Conservation (phyloP, 2,888 invertebrate species). For the Tenthredo scrophulariae region DNA sequence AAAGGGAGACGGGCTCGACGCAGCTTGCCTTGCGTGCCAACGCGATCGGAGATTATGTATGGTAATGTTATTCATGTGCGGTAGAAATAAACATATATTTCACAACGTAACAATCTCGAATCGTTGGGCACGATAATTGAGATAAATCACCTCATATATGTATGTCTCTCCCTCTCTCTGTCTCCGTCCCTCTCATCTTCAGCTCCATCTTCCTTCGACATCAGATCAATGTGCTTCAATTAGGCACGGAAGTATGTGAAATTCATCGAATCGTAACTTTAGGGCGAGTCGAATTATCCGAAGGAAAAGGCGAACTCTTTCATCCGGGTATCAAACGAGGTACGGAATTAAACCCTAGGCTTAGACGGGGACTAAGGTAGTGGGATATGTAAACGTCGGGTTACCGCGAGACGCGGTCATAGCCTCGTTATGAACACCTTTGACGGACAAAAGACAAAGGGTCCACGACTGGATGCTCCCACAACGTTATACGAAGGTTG, state of each 20-base stretch:
- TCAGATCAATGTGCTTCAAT: background rate
- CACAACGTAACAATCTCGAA: slow-evolving; percentile 40
- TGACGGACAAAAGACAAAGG: slow-evolving; percentile 28
- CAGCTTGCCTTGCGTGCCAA: slow-evolving; percentile 5
- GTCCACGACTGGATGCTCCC: slow-evolving; percentile 25
- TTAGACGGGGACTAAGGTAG: background rate
- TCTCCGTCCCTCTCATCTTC: background rate
- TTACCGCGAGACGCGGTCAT: background rate
- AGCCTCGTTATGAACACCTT: slow-evolving; percentile 43
- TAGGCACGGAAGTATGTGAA: background rate
- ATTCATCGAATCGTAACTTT: background rate
- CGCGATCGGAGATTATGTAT: slow-evolving; percentile 47
- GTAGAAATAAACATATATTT: slow-evolving; percentile 47
- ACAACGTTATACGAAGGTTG: slow-evolving; percentile 9
- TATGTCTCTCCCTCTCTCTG: slow-evolving; percentile 4
- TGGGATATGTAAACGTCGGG: background rate
- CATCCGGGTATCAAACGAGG: background rate
- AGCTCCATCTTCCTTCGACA: background rate
- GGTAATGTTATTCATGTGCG: slow-evolving; percentile 40
- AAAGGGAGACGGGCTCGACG: background rate
- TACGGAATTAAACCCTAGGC: background rate
- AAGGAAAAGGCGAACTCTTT: background rate
- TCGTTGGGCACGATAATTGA: slow-evolving; percentile 44
- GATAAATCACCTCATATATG: slow-evolving; percentile 12
- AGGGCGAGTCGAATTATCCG: background rate